phyloP scores from a whole-genome alignment of 1,140 invertebrate genomes.

The Campoletis sonorensis region DNA sequence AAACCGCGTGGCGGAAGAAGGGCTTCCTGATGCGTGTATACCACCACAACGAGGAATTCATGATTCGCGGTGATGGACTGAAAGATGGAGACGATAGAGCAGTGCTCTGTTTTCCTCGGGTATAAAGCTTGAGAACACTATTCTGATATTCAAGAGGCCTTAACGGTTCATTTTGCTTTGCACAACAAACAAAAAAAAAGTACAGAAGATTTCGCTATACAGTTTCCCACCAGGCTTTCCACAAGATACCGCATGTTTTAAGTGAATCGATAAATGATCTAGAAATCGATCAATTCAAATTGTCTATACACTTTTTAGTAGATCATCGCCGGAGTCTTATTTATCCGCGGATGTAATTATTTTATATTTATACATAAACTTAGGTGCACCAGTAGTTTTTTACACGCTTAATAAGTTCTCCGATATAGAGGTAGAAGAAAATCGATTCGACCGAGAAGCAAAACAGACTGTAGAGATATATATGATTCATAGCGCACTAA shows the following conservation, averaged over 20 bases:
- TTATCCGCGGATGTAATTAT: neutral
- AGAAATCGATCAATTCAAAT: too few species aligned
- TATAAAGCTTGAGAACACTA: too few species aligned
- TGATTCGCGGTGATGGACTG: slow-evolving; percentile 18
- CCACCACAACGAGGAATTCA: neutral
- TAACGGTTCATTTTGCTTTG: too few species aligned
- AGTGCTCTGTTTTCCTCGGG: neutral
- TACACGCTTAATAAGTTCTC: slow-evolving; percentile 10
- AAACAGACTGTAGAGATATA: neutral
- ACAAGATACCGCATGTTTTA: too few species aligned
- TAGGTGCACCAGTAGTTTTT: slow-evolving; percentile 3
- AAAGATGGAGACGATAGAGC: neutral
- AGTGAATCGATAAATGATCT: too few species aligned
- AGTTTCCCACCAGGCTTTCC: too few species aligned
- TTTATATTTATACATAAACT: neutral
- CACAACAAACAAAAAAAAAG: too few species aligned
- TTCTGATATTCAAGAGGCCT: too few species aligned
- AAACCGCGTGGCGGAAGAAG: slow-evolving; percentile 23
- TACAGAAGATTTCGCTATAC: too few species aligned
- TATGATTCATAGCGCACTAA: slow-evolving; percentile 20
- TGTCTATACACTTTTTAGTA: neutral
- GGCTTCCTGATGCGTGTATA: slow-evolving; percentile 1
- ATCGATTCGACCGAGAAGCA: slow-evolving; percentile 29
- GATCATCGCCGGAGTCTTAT: neutral
- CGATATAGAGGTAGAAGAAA: slow-evolving; percentile 28